Percentiles rank a stretch among this genome's conserved stretches.
Conservation (phyloP, 2,888 invertebrate species). For the Andrena fulva region DNA sequence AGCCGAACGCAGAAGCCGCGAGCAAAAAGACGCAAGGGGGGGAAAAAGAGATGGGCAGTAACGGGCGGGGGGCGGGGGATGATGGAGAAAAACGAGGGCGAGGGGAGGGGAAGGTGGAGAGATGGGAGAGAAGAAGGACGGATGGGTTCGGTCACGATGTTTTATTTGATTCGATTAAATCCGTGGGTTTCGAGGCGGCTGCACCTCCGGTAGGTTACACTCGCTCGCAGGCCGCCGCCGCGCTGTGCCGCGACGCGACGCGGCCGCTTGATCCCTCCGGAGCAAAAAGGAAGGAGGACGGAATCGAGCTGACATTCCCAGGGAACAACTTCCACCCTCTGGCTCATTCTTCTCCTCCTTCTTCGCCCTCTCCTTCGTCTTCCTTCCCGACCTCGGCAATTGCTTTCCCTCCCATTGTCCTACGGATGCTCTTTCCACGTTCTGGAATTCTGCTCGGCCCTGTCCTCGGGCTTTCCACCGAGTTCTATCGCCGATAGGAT, state of each 20-base stretch:
- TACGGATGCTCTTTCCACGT: conserved; percentile 49
- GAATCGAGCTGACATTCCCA: conserved; percentile 73
- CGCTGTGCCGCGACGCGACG: conserved; percentile 7
- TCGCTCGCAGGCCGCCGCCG: conserved; percentile 21
- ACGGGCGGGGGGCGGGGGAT: too few species aligned
- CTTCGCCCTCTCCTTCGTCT: conserved; percentile 28
- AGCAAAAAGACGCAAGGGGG: conserved; percentile 16
- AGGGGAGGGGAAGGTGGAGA: conserved; percentile 18
- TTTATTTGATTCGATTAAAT: conserved; percentile 69
- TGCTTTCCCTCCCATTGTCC: conserved; percentile 55
- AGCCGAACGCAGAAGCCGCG: conserved; percentile 24
- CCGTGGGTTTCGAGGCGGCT: conserved; percentile 47
- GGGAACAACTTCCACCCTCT: conserved; percentile 47
- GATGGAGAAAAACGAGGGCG: conserved; percentile 2
- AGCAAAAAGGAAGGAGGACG: conserved; percentile 62
- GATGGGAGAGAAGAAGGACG: conserved; percentile 21
- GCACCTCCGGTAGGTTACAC: conserved; percentile 44
- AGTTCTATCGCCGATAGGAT: conserved; percentile 20
- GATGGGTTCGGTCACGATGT: conserved; percentile 43
- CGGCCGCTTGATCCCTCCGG: conserved; percentile 40
- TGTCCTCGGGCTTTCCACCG: conserved; percentile 32
- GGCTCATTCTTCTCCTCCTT: conserved; percentile 23
- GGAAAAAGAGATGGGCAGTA: background rate
- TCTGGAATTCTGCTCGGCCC: conserved; percentile 36
- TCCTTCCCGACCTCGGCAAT: conserved; percentile 21